Evolutionary conservation across 2,888 invertebrate genomes (phyloP).

Genomic region (Doris montereyensis): DNA sequence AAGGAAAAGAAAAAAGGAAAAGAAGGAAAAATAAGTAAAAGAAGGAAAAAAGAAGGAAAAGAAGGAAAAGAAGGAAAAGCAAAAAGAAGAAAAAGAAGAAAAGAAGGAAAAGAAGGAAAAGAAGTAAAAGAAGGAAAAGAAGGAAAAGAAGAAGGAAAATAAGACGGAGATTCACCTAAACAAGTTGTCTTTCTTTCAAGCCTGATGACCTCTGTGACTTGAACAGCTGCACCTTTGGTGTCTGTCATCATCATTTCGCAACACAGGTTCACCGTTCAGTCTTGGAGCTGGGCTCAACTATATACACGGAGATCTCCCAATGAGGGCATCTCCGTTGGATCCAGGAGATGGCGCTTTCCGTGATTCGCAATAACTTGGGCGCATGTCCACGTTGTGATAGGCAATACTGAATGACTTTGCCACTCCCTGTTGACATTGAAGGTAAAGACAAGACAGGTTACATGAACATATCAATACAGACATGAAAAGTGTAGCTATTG

Average conservation of each 20-base stretch:
- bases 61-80: no score
- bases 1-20: no score
- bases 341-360: conserved; percentile 71
- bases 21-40: no score
- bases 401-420: conserved; percentile 71
- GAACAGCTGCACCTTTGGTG: conserved; percentile 59
- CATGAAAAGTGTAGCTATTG: no score
- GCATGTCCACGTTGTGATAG: conserved; percentile 70
- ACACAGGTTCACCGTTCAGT: conserved; percentile 58
- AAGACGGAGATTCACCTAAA: conserved; percentile 61
- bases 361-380: conserved; percentile 69
- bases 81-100: no score
- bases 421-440: conserved; percentile 67
- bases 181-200: conserved; percentile 70
- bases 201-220: conserved; percentile 55
- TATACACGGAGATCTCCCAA: conserved; percentile 65
- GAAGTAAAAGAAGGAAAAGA: not conserved
- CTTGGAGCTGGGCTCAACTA: conserved; percentile 68
- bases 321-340: conserved; percentile 68
- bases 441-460: not conserved
- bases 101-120: no score
- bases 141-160: not conserved
- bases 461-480: no score
- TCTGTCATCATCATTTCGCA: conserved; percentile 70
- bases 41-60: no score